phyloP scores from a whole-genome alignment of 2,888 invertebrate genomes.

The Automeris io region DNA sequence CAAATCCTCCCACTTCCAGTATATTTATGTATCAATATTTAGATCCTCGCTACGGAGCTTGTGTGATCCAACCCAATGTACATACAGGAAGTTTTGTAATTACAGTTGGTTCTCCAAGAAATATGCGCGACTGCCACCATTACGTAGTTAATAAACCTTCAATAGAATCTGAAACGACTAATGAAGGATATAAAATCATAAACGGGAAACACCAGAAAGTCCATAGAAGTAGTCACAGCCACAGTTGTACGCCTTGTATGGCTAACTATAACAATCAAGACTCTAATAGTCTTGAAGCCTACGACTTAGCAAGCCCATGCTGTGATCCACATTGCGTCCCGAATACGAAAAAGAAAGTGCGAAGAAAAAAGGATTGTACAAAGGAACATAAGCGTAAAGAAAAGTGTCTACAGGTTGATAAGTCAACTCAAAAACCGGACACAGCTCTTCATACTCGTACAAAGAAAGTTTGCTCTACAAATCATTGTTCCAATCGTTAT shows the following conservation, averaged over 20 bases:
- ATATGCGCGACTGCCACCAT: slow-evolving; percentile 81
- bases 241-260: slow-evolving; percentile 84
- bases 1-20: slow-evolving; percentile 60
- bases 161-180: slow-evolving; percentile 49
- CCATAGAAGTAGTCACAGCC: slow-evolving; percentile 63
- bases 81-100: slow-evolving; percentile 84
- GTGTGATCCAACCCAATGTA: slow-evolving; percentile 81
- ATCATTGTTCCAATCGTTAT: slow-evolving; percentile 63
- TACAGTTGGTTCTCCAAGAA: slow-evolving; percentile 81
- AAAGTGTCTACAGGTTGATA: slow-evolving; percentile 73
- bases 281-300: slow-evolving; percentile 88
- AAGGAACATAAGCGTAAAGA: slow-evolving; percentile 81
- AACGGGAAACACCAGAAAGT: slow-evolving; percentile 52
- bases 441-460: slow-evolving; percentile 63
- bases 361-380: slow-evolving; percentile 76
- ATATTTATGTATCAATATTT: slow-evolving; percentile 82
- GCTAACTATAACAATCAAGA: slow-evolving; percentile 81
- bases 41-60: slow-evolving; percentile 82
- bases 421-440: slow-evolving; percentile 63
- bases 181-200: slow-evolving; percentile 44
- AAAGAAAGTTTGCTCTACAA: slow-evolving; percentile 58
- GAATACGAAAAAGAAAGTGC: slow-evolving; percentile 67
- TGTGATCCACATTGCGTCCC: slow-evolving; percentile 92
- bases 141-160: slow-evolving; percentile 79
- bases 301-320: slow-evolving; percentile 90